Evolutionary conservation across 2,888 invertebrate genomes (phyloP).

Genomic region (Exocentrus adspersus): DNA sequence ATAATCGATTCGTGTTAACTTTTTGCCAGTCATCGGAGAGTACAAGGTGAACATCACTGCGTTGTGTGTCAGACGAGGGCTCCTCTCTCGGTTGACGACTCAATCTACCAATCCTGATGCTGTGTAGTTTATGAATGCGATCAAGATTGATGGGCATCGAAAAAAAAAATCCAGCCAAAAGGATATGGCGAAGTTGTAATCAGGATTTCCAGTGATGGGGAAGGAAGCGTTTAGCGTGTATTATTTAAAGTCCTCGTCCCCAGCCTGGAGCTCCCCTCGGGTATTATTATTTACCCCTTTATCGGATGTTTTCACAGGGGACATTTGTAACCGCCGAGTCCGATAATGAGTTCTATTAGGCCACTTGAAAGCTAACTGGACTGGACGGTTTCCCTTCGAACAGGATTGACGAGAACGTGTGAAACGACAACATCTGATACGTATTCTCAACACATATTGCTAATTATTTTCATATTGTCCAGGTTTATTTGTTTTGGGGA

Average conservation of each 20-base stretch:
- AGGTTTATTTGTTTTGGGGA: too few species aligned
- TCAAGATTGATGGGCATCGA: conserved; percentile 46
- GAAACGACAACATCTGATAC: conserved; percentile 22
- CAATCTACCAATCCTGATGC: conserved; percentile 48
- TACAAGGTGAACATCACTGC: conserved; percentile 54
- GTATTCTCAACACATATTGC: conserved; percentile 23
- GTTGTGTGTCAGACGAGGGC: conserved; percentile 53
- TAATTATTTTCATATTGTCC: conserved; percentile 18
- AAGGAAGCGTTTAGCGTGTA: conserved; percentile 13
- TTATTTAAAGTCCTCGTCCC: conserved; percentile 14
- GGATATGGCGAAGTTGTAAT: too few species aligned
- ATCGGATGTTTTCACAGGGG: conserved; percentile 54
- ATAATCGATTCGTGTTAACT: conserved; percentile 59
- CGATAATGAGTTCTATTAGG: conserved; percentile 56
- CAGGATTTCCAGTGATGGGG: too few species aligned
- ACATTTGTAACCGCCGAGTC: conserved; percentile 53
- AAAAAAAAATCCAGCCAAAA: too few species aligned
- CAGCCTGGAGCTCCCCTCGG: conserved; percentile 16
- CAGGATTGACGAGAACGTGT: conserved; percentile 28
- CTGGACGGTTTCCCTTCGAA: conserved; percentile 48
- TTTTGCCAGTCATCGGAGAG: conserved; percentile 58
- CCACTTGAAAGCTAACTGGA: conserved; percentile 50
- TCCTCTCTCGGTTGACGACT: conserved; percentile 49
- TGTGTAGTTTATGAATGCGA: conserved; percentile 43
- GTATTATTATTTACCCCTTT: conserved; percentile 50